A percentile compares a stretch with the other conserved stretches of the same genome.
phyloP scores from a whole-genome alignment of 2,888 invertebrate genomes.

The Drosophila picticornis region DNA sequence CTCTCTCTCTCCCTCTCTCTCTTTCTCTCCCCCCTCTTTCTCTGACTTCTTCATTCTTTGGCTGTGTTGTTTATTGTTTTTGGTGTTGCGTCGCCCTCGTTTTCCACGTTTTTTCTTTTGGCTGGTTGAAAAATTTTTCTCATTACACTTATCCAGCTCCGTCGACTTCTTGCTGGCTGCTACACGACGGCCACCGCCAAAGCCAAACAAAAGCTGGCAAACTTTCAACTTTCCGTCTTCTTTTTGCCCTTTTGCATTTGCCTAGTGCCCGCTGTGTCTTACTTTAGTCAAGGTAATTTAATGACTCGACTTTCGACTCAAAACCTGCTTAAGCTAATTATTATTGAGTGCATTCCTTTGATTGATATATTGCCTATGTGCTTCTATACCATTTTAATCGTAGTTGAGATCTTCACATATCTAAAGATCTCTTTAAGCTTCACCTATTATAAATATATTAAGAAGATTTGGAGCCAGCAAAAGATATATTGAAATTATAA shows the following conservation, averaged over 20 bases:
- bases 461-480: neutral
- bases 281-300: constrained; percentile 52
- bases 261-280: constrained; percentile 13
- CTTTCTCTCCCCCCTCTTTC: neutral
- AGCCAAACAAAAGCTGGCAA: constrained; percentile 47
- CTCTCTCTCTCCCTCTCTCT: neutral
- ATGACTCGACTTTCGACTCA: constrained; percentile 46
- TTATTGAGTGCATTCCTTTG: constrained; percentile 18
- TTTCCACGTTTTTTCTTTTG: constrained; percentile 42
- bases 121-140: constrained; percentile 62
- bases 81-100: constrained; percentile 45
- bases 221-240: constrained; percentile 53
- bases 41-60: constrained; percentile 2
- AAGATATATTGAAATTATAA: neutral
- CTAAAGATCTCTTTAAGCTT: neutral
- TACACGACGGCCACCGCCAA: constrained; percentile 25
- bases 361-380: constrained; percentile 13
- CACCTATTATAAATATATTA: neutral
- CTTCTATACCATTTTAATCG: no score
- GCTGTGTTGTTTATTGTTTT: constrained; percentile 59
- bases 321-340: constrained; percentile 25
- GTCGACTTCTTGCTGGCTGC: constrained; percentile 33
- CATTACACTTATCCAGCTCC: constrained; percentile 69
- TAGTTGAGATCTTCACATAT: neutral
- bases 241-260: constrained; percentile 38